A percentile compares a stretch with the other conserved stretches of the same genome.
These are phyloP conservation scores for Gobionotothen gibberifrons DNA, from an alignment of 2,797 vertebrate species.

Conservation along the genomic window DNA sequence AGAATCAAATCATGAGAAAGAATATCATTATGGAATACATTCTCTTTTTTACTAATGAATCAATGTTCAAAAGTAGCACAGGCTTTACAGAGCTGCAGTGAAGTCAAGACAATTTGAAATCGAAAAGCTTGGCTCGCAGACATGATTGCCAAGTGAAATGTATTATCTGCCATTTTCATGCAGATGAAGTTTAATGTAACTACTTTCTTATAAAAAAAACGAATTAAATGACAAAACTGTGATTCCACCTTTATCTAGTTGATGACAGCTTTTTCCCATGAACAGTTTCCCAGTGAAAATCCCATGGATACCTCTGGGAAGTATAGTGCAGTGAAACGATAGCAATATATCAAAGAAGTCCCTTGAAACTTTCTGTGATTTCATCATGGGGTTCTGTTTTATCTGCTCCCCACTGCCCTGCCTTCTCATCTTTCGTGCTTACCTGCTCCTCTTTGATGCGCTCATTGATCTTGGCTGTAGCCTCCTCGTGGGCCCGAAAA, in stretches of 20 bases:
- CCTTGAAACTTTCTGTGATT: neutral
- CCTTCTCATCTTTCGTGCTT: constrained; percentile 4
- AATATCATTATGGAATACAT: constrained; percentile 6
- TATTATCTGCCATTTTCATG: constrained; percentile 10
- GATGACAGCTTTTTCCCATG: neutral
- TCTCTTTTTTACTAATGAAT: constrained; percentile 18
- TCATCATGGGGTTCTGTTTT: neutral
- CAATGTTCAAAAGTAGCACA: constrained; percentile 36
- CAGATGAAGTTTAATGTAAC: constrained; percentile 10
- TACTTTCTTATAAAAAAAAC: neutral
- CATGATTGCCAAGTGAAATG: constrained; percentile 4
- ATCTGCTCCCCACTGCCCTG: no score
- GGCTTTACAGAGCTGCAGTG: constrained; percentile 2
- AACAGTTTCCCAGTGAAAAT: neutral
- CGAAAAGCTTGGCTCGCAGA: constrained; percentile 11
- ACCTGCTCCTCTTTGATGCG: constrained; percentile 97
- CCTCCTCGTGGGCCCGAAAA: constrained; percentile 94
- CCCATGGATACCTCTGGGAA: neutral
- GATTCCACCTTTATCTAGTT: neutral
- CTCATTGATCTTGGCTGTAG: constrained; percentile 92
- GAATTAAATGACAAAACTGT: neutral
- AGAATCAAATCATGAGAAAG: constrained; percentile 14
- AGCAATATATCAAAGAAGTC: constrained; percentile 1
- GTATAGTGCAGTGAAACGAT: constrained; percentile 6
- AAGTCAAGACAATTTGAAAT: constrained; percentile 24